A percentile compares a stretch with the other conserved stretches of the same genome.
These are phyloP conservation scores for Salvelinus alpinus DNA, from an alignment of 2,113 vertebrate genomes.

Conservation along the genomic window DNA sequence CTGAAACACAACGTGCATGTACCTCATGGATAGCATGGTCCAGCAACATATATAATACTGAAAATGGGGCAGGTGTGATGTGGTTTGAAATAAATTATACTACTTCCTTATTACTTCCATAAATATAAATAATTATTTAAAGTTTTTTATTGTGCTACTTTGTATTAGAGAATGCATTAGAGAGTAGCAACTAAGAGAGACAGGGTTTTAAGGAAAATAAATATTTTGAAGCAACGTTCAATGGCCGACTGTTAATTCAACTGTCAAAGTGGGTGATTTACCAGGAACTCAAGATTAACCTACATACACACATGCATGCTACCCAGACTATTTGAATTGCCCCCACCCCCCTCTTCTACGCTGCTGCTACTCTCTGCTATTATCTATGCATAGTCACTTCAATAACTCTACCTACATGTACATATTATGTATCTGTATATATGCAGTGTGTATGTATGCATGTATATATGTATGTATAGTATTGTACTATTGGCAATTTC, in stretches of 20 bases:
- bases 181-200: not conserved
- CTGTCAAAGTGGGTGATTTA: conserved; percentile 5
- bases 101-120: not conserved
- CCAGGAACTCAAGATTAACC: not conserved
- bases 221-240: not conserved
- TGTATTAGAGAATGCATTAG: not conserved
- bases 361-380: too few species aligned
- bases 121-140: too few species aligned
- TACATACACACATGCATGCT: too few species aligned
- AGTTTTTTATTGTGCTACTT: not conserved
- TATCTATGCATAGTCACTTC: too few species aligned
- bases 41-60: not conserved
- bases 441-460: too few species aligned
- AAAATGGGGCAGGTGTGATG: not conserved
- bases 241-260: not conserved
- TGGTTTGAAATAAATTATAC: not conserved
- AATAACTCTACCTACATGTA: too few species aligned
- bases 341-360: too few species aligned
- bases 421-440: too few species aligned
- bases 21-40: not conserved
- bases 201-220: not conserved
- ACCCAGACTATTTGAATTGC: too few species aligned
- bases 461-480: too few species aligned
- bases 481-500: too few species aligned
- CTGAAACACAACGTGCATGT: not conserved